These are phyloP conservation scores for Channa argus DNA, from an alignment of 2,113 vertebrate genomes.

Conservation along the genomic window DNA sequence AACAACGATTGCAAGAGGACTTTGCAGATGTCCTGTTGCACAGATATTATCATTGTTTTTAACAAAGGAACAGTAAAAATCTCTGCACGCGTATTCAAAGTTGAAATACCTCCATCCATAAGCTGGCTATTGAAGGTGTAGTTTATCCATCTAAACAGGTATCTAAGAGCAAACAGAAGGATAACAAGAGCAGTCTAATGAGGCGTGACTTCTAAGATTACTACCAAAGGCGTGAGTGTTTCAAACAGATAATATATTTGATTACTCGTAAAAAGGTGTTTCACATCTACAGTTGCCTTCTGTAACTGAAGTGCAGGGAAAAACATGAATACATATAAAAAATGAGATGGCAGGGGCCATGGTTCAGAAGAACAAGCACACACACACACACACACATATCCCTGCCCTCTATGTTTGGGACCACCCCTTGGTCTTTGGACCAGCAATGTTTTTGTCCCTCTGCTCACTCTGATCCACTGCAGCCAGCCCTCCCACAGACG, in stretches of 20 bases:
- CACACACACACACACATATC: constrained; percentile 33
- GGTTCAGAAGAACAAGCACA: constrained; percentile 35
- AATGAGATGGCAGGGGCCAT: constrained; percentile 18
- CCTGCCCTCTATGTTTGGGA: constrained; percentile 42
- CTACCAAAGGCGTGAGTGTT: no score
- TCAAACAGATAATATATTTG: neutral
- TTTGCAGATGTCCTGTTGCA: no score
- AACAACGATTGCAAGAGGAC: no score
- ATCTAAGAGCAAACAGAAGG: no score
- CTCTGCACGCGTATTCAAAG: neutral
- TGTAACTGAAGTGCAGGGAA: no score
- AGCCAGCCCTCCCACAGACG: constrained; percentile 27
- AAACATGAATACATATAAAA: no score
- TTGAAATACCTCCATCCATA: neutral
- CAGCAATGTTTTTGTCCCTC: constrained; percentile 46
- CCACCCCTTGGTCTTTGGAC: constrained; percentile 56
- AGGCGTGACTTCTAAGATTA: no score
- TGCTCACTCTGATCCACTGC: constrained; percentile 48
- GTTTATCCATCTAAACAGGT: neutral
- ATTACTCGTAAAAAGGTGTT: neutral
- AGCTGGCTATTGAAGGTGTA: neutral
- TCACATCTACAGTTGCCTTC: neutral
- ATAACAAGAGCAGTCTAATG: no score
- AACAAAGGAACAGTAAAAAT: neutral
- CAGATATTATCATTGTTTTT: no score